Conservation (phyloP, 2,888 invertebrate genomes). For the Magallana nippona region DNA sequence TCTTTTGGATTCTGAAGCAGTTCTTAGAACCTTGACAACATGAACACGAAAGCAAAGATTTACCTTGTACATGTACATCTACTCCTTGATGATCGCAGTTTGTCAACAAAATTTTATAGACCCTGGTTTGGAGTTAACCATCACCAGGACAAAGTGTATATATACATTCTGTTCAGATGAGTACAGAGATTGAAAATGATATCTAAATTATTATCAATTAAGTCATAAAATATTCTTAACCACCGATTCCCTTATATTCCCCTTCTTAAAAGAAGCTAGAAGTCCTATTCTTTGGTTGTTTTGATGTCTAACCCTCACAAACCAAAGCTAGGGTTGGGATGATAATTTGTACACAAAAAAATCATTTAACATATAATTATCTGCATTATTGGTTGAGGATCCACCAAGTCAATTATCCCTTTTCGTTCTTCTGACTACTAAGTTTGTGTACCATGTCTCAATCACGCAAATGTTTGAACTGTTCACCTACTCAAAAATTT, state of each 20-base stretch:
- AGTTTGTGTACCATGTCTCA: slow-evolving; percentile 18
- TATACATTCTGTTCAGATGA: slow-evolving; percentile 17
- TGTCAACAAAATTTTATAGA: background rate
- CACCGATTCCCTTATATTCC: background rate
- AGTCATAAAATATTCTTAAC: slow-evolving; percentile 3
- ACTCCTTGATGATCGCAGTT: slow-evolving; percentile 11
- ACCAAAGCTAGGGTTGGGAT: background rate
- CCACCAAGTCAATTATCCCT: background rate
- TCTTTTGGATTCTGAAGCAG: background rate
- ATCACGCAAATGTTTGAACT: slow-evolving; percentile 8
- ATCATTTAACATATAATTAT: slow-evolving; percentile 33
- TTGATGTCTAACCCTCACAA: slow-evolving; percentile 8
- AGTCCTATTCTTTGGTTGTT: slow-evolving; percentile 1
- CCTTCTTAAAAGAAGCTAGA: background rate
- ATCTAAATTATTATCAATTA: slow-evolving; percentile 33
- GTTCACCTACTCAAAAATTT: slow-evolving; percentile 21
- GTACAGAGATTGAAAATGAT: slow-evolving; percentile 5
- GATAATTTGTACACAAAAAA: slow-evolving; percentile 26
- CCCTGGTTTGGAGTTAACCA: background rate
- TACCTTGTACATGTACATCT: background rate
- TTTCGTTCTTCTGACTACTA: background rate
- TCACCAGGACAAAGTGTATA: background rate
- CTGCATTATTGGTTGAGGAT: background rate
- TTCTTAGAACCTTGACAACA: background rate
- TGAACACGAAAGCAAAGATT: background rate